Percentiles rank a stretch among this genome's conserved stretches.
These are phyloP conservation scores for Brachystomella parvula DNA, from an alignment of 1,140 invertebrate genomes.

Conservation along the genomic window DNA sequence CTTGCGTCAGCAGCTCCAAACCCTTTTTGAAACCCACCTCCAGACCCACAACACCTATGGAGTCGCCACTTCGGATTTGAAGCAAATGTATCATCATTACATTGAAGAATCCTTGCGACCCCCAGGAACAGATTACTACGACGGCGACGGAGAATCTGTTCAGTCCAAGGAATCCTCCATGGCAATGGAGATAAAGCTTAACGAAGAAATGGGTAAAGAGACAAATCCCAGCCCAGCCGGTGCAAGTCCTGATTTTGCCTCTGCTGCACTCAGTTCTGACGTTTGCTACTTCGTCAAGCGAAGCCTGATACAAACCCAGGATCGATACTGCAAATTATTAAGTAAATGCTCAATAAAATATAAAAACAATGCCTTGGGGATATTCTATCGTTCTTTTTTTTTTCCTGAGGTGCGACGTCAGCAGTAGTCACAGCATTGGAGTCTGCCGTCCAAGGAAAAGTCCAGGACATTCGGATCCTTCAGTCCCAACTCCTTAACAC, in stretches of 20 bases:
- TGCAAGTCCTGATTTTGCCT: no score
- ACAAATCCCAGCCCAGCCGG: background rate
- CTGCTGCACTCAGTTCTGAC: background rate
- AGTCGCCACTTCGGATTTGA: background rate
- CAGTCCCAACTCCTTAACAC: background rate
- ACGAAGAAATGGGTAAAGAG: no score
- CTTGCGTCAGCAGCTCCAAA: background rate
- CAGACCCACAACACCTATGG: background rate
- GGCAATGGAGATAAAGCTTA: background rate
- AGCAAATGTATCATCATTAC: background rate
- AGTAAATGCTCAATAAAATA: background rate
- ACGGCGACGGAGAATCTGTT: no score
- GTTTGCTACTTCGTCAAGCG: background rate
- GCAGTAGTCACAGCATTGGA: background rate
- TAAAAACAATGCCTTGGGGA: background rate
- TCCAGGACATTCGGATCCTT: background rate
- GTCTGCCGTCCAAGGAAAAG: slow-evolving; percentile 2
- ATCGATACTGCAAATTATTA: background rate
- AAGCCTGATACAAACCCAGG: background rate
- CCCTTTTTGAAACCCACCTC: background rate
- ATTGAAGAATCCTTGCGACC: background rate
- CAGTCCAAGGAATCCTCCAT: background rate
- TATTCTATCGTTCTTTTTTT: no score
- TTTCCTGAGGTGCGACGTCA: background rate
- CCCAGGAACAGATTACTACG: no score